phyloP scores from a whole-genome alignment of 2,113 vertebrate species.

The Panthera tigris region DNA sequence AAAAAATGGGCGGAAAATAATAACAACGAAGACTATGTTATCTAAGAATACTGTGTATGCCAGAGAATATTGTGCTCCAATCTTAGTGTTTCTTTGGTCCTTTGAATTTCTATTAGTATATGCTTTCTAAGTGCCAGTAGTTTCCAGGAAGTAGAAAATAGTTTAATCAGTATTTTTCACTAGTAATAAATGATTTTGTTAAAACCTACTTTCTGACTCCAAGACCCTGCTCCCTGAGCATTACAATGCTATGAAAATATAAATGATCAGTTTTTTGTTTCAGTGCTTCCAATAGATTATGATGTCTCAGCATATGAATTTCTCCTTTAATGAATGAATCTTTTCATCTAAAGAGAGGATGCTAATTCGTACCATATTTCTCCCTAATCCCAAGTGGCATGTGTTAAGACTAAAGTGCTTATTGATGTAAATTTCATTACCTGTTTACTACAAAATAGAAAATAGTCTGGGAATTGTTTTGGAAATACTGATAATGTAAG shows the following conservation, averaged over 20 bases:
- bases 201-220: background rate
- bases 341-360: constrained; percentile 31
- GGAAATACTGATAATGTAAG: constrained; percentile 41
- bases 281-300: background rate
- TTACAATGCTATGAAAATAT: background rate
- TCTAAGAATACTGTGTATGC: background rate
- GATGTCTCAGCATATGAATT: background rate
- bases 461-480: constrained; percentile 11
- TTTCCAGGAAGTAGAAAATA: background rate
- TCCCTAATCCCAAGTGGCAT: background rate
- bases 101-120: background rate
- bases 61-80: background rate
- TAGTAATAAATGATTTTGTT: constrained; percentile 4
- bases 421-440: constrained; percentile 62
- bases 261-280: background rate
- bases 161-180: constrained; percentile 13
- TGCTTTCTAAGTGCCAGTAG: background rate
- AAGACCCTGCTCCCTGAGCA: background rate
- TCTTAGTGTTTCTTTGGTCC: background rate
- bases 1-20: background rate
- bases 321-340: constrained; percentile 28
- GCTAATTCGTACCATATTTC: constrained; percentile 30
- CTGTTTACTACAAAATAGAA: constrained; percentile 10
- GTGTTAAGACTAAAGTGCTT: constrained; percentile 6
- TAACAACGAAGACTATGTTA: background rate